Evolutionary conservation across 2,888 invertebrate species (phyloP), one percentile per base, ranked within the genome.

Genomic region (Spilarctia lutea): DNA sequence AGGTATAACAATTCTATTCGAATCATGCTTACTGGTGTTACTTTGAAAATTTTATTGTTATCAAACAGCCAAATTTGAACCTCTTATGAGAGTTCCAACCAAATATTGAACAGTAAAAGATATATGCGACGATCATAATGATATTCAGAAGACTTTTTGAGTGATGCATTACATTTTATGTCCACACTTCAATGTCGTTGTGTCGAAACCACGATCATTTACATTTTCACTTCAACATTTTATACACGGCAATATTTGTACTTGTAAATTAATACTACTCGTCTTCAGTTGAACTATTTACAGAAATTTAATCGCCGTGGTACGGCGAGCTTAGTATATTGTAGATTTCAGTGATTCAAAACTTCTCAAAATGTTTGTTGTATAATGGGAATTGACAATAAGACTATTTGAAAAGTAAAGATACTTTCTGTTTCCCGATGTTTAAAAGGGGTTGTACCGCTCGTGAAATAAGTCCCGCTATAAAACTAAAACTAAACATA

Each of bases 261-360:
- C 11, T 20, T 10, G n/a, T n/a, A 56, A n/a, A 42, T 81, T 35
- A 35, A 7, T 35, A 3, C 2, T 35, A 6, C 82, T 81, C 80
- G 81, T 84, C 83, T 81, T 78, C 75, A 74, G 63, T 56, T 0
- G 71, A 66, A 52, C 78, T 82, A 84, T 85, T 84, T 84, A 75
- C 65, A 71, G 76, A 78, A 78, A 60, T 75, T 74, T 71, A 27
- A 35, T 68, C 39, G 74, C n/a, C 0, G n/a, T 11, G 11, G 7
- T 56, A 11, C 11, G n/a, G 56, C 11, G 56, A 56, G n/a, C 0
- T 56, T n/a, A 56, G n/a, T n/a, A n/a, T 56, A n/a, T 27, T n/a
- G 2, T 63, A 20, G 0, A 63, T 63, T 63, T 63, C 27, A 63
- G 16, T 4, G 27, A 3, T 63, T 30, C 35, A 18, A 63, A 63